Percentiles rank a stretch among this genome's conserved stretches.
Conservation (phyloP, 2,888 invertebrate species). For the Agrilus cyanescens region DNA sequence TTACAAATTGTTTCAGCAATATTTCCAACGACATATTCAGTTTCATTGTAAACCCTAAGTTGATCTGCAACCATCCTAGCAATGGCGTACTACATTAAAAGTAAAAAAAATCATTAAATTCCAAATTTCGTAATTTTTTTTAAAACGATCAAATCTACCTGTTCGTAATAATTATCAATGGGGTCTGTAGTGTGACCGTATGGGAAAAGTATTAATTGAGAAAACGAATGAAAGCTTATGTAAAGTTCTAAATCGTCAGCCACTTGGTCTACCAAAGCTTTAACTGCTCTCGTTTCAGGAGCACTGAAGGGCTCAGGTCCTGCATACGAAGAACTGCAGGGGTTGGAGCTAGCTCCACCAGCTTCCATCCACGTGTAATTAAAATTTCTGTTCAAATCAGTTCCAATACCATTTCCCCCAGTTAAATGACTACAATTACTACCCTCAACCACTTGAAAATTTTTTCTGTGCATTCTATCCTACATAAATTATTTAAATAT, state of each 20-base stretch:
- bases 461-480: too few species aligned
- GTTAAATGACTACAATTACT: too few species aligned
- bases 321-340: slow-evolving; percentile 52
- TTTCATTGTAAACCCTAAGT: slow-evolving; percentile 31
- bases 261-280: slow-evolving; percentile 40
- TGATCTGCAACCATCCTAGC: slow-evolving; percentile 17
- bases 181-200: slow-evolving; percentile 53
- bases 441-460: too few species aligned
- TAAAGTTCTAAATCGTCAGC: slow-evolving; percentile 45
- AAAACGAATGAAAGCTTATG: slow-evolving; percentile 62
- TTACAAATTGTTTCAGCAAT: slow-evolving; percentile 38
- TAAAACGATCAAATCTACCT: slow-evolving; percentile 32
- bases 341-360: slow-evolving; percentile 42
- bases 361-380: slow-evolving; percentile 52
- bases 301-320: slow-evolving; percentile 62
- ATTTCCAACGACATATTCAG: slow-evolving; percentile 33
- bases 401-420: slow-evolving; percentile 43
- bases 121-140: neutral
- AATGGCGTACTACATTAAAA: slow-evolving; percentile 10
- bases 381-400: slow-evolving; percentile 72
- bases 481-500: too few species aligned
- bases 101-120: slow-evolving; percentile 2
- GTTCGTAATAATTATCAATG: slow-evolving; percentile 45
- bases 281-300: slow-evolving; percentile 44
- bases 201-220: slow-evolving; percentile 56